phyloP scores from a whole-genome alignment of 2,113 vertebrate genomes.

The Hydrochoerus hydrochaeris region DNA sequence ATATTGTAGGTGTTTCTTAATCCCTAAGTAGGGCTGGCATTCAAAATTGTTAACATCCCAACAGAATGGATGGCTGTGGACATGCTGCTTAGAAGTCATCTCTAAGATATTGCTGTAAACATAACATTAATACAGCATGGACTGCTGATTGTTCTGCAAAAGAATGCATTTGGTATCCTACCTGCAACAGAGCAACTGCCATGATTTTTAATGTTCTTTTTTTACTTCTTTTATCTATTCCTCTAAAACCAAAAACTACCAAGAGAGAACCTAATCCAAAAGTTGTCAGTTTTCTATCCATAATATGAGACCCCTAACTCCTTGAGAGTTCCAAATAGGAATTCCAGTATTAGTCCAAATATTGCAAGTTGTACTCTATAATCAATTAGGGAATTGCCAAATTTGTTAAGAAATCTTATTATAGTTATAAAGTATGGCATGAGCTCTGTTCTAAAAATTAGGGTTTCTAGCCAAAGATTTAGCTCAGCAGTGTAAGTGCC shows the following conservation, averaged over 20 bases:
- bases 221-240: background rate
- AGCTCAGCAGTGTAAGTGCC: no score
- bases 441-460: background rate
- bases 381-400: background rate
- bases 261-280: background rate
- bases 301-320: background rate
- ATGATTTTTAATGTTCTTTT: background rate
- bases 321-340: background rate
- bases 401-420: background rate
- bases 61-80: background rate
- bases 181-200: background rate
- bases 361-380: background rate
- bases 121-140: background rate
- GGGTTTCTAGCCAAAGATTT: no score
- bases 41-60: conserved; percentile 1
- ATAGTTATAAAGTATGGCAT: background rate
- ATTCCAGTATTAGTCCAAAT: background rate
- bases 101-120: background rate
- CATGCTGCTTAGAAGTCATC: background rate
- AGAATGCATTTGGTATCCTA: background rate
- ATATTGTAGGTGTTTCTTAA: conserved; percentile 21
- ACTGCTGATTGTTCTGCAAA: background rate
- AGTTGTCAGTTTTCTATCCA: background rate
- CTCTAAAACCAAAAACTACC: background rate
- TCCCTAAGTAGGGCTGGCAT: background rate